These are phyloP conservation scores for Furnarius figulus DNA, from an alignment of 2,113 vertebrate species.

Conservation along the genomic window DNA sequence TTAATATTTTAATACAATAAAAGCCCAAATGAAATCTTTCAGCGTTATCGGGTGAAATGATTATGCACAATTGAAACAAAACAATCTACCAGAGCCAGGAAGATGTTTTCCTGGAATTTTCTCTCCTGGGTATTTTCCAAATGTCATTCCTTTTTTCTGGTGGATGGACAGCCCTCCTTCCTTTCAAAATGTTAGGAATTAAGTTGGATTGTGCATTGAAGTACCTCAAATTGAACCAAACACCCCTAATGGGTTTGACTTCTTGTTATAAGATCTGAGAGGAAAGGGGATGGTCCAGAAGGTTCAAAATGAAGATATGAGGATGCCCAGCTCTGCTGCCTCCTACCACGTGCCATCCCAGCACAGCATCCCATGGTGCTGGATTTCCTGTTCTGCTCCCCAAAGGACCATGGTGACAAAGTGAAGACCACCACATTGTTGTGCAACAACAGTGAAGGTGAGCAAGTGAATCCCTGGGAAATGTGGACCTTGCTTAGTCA, in stretches of 20 bases:
- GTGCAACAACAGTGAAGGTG: fast-evolving
- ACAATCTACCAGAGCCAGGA: not conserved
- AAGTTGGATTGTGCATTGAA: not conserved
- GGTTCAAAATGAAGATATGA: fast-evolving
- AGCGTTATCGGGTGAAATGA: not conserved
- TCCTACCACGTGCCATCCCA: not conserved
- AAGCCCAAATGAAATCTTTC: slow-evolving; percentile 32
- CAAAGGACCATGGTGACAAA: fast-evolving
- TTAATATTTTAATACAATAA: slow-evolving; percentile 60
- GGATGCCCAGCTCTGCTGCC: not conserved
- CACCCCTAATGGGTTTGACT: not conserved
- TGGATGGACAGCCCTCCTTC: not conserved
- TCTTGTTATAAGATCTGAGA: fast-evolving
- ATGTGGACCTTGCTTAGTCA: not conserved
- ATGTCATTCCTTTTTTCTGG: not conserved
- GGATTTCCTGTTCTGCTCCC: not conserved
- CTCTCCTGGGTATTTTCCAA: not conserved
- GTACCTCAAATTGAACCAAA: not conserved
- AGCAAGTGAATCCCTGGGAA: not conserved
- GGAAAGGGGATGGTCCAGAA: not conserved
- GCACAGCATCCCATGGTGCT: fast-evolving
- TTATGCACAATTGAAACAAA: not conserved
- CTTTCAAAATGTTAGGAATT: not conserved
- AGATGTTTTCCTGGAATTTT: not conserved
- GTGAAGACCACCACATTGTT: fast-evolving